These are phyloP conservation scores for Pseudomyrmex sp. DNA, from an alignment of 1,140 invertebrate species.

Conservation along the genomic window DNA sequence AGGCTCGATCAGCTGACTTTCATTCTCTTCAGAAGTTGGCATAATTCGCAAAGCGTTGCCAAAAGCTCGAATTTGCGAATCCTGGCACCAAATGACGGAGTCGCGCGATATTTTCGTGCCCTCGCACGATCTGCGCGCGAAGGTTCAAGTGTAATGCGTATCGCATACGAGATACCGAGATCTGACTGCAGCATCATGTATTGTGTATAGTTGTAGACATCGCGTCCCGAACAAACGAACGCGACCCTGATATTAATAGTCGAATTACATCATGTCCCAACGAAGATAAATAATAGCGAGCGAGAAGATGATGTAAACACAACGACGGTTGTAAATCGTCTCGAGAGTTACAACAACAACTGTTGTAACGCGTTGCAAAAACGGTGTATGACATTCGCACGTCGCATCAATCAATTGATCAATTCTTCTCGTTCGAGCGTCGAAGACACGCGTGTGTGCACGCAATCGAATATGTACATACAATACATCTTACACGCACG, in stretches of 20 bases:
- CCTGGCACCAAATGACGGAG: slow-evolving; percentile 36
- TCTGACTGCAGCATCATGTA: background rate
- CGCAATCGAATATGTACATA: background rate
- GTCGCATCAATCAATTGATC: background rate
- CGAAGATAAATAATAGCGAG: slow-evolving; percentile 50
- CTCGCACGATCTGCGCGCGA: background rate
- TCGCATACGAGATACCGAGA: background rate
- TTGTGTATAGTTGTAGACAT: background rate
- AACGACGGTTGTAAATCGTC: slow-evolving; percentile 5
- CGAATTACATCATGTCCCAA: slow-evolving; percentile 66
- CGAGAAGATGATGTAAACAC: background rate
- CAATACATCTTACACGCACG: background rate
- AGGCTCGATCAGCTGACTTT: background rate
- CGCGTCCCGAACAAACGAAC: slow-evolving; percentile 7
- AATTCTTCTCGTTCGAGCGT: background rate
- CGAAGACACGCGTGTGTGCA: background rate
- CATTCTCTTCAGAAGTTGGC: background rate
- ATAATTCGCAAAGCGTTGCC: background rate
- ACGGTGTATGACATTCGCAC: background rate
- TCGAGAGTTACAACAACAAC: background rate
- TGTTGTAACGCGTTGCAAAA: slow-evolving; percentile 16
- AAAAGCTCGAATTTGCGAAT: slow-evolving; percentile 8
- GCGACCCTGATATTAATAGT: slow-evolving; percentile 63
- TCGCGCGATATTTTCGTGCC: slow-evolving; percentile 48
- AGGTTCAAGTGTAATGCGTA: slow-evolving; percentile 56